phyloP scores from a whole-genome alignment of 2,113 vertebrate genomes.

The Nansenia antarctica region DNA sequence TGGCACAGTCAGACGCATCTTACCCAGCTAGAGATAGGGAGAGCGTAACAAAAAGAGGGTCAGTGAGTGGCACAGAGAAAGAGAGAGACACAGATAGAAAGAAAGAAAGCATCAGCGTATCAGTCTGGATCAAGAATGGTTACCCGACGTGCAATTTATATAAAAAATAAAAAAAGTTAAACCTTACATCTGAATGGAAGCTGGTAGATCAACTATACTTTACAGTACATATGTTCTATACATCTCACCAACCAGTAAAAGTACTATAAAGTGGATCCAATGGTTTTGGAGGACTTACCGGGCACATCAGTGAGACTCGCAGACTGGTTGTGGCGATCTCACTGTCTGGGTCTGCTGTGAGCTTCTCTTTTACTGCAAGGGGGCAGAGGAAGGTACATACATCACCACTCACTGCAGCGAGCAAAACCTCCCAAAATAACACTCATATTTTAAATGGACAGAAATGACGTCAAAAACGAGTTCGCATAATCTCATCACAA shows the following conservation, averaged over 20 bases:
- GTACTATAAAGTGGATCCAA: background rate
- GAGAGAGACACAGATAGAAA: background rate
- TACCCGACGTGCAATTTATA: too few relatives aligned
- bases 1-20: conserved; percentile 94
- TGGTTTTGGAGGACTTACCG: conserved; percentile 77
- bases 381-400: background rate
- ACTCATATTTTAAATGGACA: too few relatives aligned
- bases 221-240: background rate
- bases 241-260: background rate
- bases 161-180: too few relatives aligned
- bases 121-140: too few relatives aligned
- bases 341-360: conserved; percentile 93
- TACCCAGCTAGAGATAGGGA: conserved; percentile 83
- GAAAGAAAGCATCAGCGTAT: too few relatives aligned
- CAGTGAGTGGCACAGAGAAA: background rate
- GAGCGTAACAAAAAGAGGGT: background rate
- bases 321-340: conserved; percentile 94
- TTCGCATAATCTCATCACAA: too few relatives aligned
- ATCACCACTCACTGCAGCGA: too few relatives aligned
- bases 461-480: too few relatives aligned
- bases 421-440: too few relatives aligned
- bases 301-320: conserved; percentile 93
- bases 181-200: too few relatives aligned
- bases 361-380: conserved; percentile 90
- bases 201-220: background rate